Evolutionary conservation across 2,888 invertebrate species (phyloP).

Genomic region (Ecliptopera silaceata): DNA sequence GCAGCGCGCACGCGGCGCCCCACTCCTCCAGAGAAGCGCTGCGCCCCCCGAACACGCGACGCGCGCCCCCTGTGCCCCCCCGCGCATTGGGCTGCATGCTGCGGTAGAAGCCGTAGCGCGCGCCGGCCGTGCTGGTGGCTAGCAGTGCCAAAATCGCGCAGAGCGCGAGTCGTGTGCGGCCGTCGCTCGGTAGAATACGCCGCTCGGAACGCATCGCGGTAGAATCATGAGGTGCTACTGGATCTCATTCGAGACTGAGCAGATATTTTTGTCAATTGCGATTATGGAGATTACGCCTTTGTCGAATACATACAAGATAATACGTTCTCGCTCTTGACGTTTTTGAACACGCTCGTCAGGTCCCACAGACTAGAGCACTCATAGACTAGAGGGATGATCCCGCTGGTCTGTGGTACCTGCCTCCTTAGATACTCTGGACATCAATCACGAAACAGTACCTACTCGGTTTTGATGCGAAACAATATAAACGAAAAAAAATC

Average conservation of each 20-base stretch:
- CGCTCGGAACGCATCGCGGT: not conserved
- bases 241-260: not conserved
- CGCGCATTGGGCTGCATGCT: constrained; percentile 30
- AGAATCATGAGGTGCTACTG: not conserved
- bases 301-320: not conserved
- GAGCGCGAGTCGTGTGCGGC: not conserved
- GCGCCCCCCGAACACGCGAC: constrained; percentile 66
- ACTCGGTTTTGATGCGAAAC: too few species aligned
- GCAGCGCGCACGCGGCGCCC: constrained; percentile 57
- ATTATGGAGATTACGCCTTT: too few species aligned
- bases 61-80: constrained; percentile 34
- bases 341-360: too few species aligned
- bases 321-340: not conserved
- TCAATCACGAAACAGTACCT: too few species aligned
- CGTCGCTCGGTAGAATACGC: too few species aligned
- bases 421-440: too few species aligned
- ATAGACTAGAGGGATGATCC: too few species aligned
- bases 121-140: constrained; percentile 15
- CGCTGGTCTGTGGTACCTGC: too few species aligned
- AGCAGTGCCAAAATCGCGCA: constrained; percentile 16
- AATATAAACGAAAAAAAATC: too few species aligned
- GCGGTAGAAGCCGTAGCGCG: constrained; percentile 52
- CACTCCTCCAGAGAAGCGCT: constrained; percentile 43
- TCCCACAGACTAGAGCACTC: too few species aligned
- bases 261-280: not conserved